Conservation (phyloP, 2,888 invertebrate species). For the Rosalia funebris region DNA sequence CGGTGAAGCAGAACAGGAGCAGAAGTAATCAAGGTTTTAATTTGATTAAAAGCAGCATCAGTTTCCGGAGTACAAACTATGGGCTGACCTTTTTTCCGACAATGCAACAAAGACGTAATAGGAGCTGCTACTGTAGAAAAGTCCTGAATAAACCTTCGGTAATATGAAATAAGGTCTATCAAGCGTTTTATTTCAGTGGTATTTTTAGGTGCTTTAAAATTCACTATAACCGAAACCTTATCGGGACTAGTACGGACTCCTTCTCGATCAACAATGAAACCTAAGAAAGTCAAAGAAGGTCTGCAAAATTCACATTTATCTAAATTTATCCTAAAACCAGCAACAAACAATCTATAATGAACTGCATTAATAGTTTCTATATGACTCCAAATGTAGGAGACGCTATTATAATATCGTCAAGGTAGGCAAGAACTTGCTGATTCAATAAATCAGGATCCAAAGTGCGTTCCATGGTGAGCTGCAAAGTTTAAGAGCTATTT, state of each 20-base stretch:
- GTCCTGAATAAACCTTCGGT: conserved; percentile 29
- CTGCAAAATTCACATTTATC: conserved; percentile 30
- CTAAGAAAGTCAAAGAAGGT: conserved; percentile 19
- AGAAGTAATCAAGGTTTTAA: conserved; percentile 34
- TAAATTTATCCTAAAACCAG: conserved; percentile 24
- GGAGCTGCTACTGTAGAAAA: conserved; percentile 30
- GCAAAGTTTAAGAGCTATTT: conserved; percentile 1
- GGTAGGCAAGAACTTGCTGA: background rate
- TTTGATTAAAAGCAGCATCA: conserved; percentile 30
- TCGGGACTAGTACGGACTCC: conserved; percentile 19
- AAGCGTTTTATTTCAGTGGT: conserved; percentile 50
- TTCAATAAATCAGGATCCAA: background rate
- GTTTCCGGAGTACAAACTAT: conserved; percentile 36
- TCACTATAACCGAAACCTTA: conserved; percentile 27
- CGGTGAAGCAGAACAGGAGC: conserved; percentile 37
- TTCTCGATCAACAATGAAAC: conserved; percentile 20
- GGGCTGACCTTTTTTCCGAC: conserved; percentile 35
- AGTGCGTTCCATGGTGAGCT: no score
- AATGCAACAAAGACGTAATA: conserved; percentile 30
- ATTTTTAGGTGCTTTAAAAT: conserved; percentile 41
- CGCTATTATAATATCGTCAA: conserved; percentile 5
- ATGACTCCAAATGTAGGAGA: background rate
- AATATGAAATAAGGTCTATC: conserved; percentile 38
- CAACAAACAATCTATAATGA: background rate
- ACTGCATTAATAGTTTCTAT: background rate